These are phyloP conservation scores for Tympanuchus pallidicinctus DNA, from an alignment of 2,113 vertebrate species.

Conservation along the genomic window DNA sequence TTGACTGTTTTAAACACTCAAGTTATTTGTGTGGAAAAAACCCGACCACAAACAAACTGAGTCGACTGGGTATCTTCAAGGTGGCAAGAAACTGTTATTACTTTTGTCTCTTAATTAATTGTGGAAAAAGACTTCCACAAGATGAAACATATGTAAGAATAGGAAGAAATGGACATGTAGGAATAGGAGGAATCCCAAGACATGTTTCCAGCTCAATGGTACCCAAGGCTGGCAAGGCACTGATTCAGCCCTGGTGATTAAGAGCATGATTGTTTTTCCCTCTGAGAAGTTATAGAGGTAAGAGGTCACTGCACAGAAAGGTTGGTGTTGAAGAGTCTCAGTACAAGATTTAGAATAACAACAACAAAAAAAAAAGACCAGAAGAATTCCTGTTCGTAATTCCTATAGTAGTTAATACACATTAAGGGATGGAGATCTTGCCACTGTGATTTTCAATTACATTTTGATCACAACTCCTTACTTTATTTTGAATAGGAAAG, in stretches of 20 bases:
- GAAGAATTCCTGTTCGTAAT: neutral
- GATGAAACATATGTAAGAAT: too few species aligned
- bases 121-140: neutral
- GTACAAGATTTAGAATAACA: neutral
- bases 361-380: neutral
- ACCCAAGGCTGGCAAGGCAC: neutral
- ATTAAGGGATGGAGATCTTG: neutral
- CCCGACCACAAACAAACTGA: neutral
- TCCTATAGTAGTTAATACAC: rapidly evolving
- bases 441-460: neutral
- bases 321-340: neutral
- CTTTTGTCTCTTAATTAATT: neutral
- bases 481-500: neutral
- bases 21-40: neutral
- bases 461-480: neutral
- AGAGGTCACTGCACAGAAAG: neutral
- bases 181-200: neutral
- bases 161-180: neutral
- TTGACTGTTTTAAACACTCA: neutral
- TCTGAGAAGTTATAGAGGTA: neutral
- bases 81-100: neutral
- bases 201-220: neutral
- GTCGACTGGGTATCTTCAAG: neutral
- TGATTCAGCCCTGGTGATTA: neutral
- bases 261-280: neutral